Percentiles rank a stretch among this genome's conserved stretches.
Evolutionary conservation across 2,888 invertebrate species (phyloP).

Genomic region (Margaritifera margaritifera): DNA sequence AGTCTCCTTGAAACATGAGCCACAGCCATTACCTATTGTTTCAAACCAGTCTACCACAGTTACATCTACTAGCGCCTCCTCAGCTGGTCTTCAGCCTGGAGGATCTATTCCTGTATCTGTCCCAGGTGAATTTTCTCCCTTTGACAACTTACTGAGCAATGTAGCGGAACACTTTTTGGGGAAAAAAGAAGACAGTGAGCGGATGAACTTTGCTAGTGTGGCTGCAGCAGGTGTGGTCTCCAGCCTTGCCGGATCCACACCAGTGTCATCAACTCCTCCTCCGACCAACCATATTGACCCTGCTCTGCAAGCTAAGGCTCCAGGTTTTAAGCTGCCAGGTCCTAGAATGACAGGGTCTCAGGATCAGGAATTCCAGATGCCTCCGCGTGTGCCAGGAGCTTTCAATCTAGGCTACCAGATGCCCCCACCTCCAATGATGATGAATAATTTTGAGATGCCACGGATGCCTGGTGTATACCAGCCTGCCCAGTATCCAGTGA

Average conservation of each 20-base stretch:
- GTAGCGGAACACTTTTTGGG: conserved; percentile 74
- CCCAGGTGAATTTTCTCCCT: conserved; percentile 88
- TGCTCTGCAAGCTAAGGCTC: conserved; percentile 72
- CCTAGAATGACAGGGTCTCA: conserved; percentile 39
- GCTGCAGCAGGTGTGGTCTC: conserved; percentile 78
- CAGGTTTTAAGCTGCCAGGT: conserved; percentile 67
- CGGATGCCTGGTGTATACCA: conserved; percentile 21
- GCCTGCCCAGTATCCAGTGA: no score
- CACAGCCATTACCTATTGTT: conserved; percentile 63
- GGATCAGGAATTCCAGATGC: conserved; percentile 21
- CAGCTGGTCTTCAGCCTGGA: conserved; percentile 28
- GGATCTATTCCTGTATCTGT: conserved; percentile 29
- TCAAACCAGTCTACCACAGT: conserved; percentile 40
- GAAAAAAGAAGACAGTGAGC: conserved; percentile 64
- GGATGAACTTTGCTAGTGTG: conserved; percentile 83
- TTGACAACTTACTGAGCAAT: conserved; percentile 84
- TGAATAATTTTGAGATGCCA: conserved; percentile 34
- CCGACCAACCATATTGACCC: conserved; percentile 51
- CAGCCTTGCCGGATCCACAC: conserved; percentile 40
- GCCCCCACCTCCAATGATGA: conserved; percentile 25
- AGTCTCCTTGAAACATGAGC: conserved; percentile 40
- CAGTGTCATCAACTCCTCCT: conserved; percentile 36
- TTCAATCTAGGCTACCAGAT: conserved; percentile 14
- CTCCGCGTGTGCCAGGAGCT: conserved; percentile 10
- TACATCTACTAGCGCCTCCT: conserved; percentile 20